Conservation (phyloP, 2,888 invertebrate genomes). For the Acheta domesticus region DNA sequence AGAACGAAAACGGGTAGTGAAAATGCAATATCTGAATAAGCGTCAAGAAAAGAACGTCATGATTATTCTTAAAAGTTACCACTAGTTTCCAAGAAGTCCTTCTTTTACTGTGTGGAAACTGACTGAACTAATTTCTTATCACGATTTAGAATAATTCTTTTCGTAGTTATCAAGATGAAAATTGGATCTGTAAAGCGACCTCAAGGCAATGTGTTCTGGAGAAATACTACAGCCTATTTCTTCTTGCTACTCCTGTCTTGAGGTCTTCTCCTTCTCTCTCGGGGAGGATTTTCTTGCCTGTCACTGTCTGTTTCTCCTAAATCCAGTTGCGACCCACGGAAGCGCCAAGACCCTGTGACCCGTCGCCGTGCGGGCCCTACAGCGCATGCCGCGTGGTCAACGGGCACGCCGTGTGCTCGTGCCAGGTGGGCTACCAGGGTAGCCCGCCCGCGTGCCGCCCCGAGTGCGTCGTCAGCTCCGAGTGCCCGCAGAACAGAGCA, state of each 20-base stretch:
- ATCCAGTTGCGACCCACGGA: conserved; percentile 42
- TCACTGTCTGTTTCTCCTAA: conserved; percentile 36
- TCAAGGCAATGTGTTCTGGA: neutral
- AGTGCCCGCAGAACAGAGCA: conserved; percentile 62
- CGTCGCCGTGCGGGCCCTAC: conserved; percentile 66
- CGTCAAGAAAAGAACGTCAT: too few relatives aligned
- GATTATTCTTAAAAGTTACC: too few relatives aligned
- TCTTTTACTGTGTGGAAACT: too few relatives aligned
- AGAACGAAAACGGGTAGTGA: too few relatives aligned
- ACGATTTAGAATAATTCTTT: too few relatives aligned
- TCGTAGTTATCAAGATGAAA: too few relatives aligned
- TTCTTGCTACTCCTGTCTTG: conserved; percentile 41
- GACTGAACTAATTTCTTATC: too few relatives aligned
- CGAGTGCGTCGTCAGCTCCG: conserved; percentile 63
- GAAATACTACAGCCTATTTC: conserved; percentile 25
- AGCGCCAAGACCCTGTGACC: conserved; percentile 55
- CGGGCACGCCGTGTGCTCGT: conserved; percentile 62
- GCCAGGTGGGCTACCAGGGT: conserved; percentile 59
- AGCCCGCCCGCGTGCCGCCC: conserved; percentile 63
- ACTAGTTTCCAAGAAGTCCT: too few relatives aligned
- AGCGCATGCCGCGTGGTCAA: conserved; percentile 62
- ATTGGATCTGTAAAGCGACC: too few relatives aligned
- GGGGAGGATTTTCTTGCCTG: conserved; percentile 33
- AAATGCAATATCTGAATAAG: too few relatives aligned
- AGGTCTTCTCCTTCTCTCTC: neutral